Evolutionary conservation across 2,888 invertebrate genomes (phyloP), one percentile per base, ranked within the genome.

Genomic region (Amblyjoppa fuscipennis): DNA sequence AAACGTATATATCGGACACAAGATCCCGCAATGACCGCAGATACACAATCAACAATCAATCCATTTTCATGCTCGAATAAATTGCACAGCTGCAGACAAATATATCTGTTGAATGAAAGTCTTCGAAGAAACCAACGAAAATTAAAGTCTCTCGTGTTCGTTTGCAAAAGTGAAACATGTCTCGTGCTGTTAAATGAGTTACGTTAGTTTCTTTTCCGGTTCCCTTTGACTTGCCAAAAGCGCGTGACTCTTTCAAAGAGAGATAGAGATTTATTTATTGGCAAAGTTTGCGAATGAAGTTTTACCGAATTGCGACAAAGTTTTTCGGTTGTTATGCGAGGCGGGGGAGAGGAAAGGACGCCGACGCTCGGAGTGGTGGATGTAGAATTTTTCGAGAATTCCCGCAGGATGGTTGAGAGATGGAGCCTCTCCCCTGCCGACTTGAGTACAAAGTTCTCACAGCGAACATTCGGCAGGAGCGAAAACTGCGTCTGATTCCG

Each of bases 211-310:
- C 61, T 61, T 28, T 61, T 31, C 31, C 20, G 31, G 1, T 28
- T 61, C 5, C 1, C 59, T 13, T 4, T 4, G 61, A 5, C 61
- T 28, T 9, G 61, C 28, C 28, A 16, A 6, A 4, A 13, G 28
- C 28, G 31, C 16, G 64, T 31, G 31, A 64, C 28, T 16, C 64
- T 31, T 28, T 31, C n/a, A n/a, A 31, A 71, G n/a, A 38, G 51
- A 38, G 34, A 53, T 53, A 16, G 68, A 68, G 86, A 87, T 79
- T 89, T 89, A 89, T 89, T 89, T 89, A 89, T 89, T 84, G 89
- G 68, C 66, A 73, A 89, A 89, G 84, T 89, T 89, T 83, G 70
- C 78, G 78, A 79, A 87, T 86, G 86, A 87, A 86, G 76, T 85
- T 86, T 82, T 75, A 13, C 3, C 77, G 79, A 80, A 81, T 71